phyloP scores from a whole-genome alignment of 2,888 invertebrate genomes.

The Ophion ventricosus region DNA sequence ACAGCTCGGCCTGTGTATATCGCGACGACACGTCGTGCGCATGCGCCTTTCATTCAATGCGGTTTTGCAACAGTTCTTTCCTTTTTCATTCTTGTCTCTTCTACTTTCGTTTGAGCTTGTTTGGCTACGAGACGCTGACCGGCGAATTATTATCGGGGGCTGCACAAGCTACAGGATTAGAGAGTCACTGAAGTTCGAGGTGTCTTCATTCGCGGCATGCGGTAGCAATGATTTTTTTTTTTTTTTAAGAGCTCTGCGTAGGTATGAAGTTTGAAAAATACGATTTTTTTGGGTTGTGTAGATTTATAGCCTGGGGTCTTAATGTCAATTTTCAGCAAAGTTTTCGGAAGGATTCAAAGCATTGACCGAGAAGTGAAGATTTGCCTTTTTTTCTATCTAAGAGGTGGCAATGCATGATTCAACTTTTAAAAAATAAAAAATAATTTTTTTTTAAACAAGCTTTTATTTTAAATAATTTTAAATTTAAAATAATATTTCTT shows the following conservation, averaged over 20 bases:
- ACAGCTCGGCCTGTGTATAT: constrained; percentile 47
- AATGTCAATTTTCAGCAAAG: too few species aligned
- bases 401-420: too few species aligned
- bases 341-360: too few species aligned
- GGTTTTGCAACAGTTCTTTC: constrained; percentile 25
- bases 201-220: not conserved
- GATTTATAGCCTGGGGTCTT: too few species aligned
- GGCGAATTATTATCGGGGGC: constrained; percentile 54
- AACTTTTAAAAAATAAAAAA: too few species aligned
- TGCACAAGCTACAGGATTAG: constrained; percentile 16
- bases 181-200: not conserved
- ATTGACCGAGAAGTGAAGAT: too few species aligned
- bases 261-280: not conserved
- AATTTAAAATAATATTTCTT: too few species aligned
- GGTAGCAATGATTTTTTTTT: not conserved
- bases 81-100: constrained; percentile 7
- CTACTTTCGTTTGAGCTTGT: not conserved
- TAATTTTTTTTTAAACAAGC: too few species aligned
- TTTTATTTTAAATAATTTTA: too few species aligned
- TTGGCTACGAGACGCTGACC: not conserved
- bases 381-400: too few species aligned
- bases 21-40: constrained; percentile 44
- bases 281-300: not conserved
- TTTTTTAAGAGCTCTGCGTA: too few species aligned
- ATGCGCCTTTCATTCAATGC: constrained; percentile 37